Conservation (phyloP, 1,140 invertebrate genomes). For the Acromyrmex charruanus region DNA sequence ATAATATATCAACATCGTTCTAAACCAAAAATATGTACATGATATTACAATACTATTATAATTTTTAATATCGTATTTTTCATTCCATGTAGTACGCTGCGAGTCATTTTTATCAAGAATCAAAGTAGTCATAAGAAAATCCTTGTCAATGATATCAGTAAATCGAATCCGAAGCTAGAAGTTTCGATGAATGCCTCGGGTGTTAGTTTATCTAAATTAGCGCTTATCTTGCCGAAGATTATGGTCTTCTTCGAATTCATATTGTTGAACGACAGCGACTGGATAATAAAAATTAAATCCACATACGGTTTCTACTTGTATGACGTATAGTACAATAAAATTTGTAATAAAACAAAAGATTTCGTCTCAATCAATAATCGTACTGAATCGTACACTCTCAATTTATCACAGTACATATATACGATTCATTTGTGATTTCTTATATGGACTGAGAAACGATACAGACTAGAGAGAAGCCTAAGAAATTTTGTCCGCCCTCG, state of each 20-base stretch:
- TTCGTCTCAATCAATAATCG: background rate
- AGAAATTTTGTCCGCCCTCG: too few species aligned
- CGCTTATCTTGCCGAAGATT: conserved; percentile 88
- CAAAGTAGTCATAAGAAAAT: too few species aligned
- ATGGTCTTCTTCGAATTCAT: conserved; percentile 84
- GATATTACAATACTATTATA: too few species aligned
- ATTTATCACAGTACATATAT: background rate
- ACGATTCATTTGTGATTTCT: too few species aligned
- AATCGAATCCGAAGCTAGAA: conserved; percentile 86
- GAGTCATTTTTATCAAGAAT: too few species aligned
- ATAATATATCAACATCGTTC: too few species aligned
- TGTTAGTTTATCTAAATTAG: conserved; percentile 74
- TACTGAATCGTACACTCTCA: background rate
- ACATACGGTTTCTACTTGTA: background rate
- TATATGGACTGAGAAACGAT: too few species aligned
- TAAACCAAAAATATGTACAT: too few species aligned
- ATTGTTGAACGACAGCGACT: background rate
- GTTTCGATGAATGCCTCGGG: conserved; percentile 70
- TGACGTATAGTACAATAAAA: background rate
- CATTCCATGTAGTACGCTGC: too few species aligned
- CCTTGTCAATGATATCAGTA: too few species aligned
- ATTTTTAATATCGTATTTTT: too few species aligned
- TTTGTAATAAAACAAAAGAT: background rate
- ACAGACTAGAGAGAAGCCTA: too few species aligned
- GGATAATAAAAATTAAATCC: background rate